These are phyloP conservation scores for Achroia grisella DNA, from an alignment of 1,140 invertebrate genomes.

Conservation along the genomic window DNA sequence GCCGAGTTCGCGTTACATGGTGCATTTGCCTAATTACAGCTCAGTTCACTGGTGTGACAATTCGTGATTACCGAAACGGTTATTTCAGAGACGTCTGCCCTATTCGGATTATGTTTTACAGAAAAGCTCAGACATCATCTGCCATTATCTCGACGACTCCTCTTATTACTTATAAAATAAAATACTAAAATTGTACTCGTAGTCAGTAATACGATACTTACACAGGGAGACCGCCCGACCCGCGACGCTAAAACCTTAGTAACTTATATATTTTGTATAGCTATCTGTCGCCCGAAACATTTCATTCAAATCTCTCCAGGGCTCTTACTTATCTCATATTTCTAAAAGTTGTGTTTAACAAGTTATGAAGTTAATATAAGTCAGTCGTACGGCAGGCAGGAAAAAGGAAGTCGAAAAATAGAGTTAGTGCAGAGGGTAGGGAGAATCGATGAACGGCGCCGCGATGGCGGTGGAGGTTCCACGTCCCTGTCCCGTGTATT, in stretches of 20 bases:
- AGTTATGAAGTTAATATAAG: slow-evolving; percentile 59
- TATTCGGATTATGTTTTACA: slow-evolving; percentile 29
- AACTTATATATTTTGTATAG: slow-evolving; percentile 9
- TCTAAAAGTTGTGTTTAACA: slow-evolving; percentile 57
- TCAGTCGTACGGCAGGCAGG: slow-evolving; percentile 34
- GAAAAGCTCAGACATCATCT: slow-evolving; percentile 21
- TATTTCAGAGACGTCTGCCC: slow-evolving; percentile 43
- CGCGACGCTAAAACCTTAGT: slow-evolving; percentile 12
- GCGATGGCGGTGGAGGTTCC: slow-evolving; percentile 18
- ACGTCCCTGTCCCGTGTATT: slow-evolving; percentile 21
- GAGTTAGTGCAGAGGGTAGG: slow-evolving; percentile 35
- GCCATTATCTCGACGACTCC: slow-evolving; percentile 12
- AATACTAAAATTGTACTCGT: slow-evolving; percentile 14
- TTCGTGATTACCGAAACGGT: slow-evolving; percentile 56
- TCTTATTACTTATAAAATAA: slow-evolving; percentile 25
- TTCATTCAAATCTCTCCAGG: slow-evolving; percentile 27
- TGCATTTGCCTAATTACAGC: slow-evolving; percentile 69
- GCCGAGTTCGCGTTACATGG: slow-evolving; percentile 50
- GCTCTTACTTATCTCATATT: slow-evolving; percentile 42
- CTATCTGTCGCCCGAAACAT: slow-evolving; percentile 11
- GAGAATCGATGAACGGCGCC: slow-evolving; percentile 41
- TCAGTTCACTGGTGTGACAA: slow-evolving; percentile 59
- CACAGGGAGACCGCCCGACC: neutral
- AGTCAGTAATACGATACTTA: slow-evolving; percentile 17
- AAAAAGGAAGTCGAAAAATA: slow-evolving; percentile 49